phyloP scores from a whole-genome alignment of 1,140 invertebrate species.

The Notospermus geniculatus region DNA sequence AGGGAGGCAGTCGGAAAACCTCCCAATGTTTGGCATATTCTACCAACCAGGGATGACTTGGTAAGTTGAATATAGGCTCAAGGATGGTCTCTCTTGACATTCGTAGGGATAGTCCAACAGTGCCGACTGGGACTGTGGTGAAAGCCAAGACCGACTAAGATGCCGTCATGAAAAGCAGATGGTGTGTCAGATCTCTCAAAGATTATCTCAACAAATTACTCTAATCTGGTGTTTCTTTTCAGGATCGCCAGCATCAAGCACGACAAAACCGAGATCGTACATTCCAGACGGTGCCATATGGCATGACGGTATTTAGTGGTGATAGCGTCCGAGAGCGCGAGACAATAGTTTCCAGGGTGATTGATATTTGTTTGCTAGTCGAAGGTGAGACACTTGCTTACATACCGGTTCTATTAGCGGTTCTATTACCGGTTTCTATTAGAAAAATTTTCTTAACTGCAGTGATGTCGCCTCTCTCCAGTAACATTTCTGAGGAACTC shows the following conservation, averaged over 20 bases:
- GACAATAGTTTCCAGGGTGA: slow-evolving; percentile 41
- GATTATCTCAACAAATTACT: neutral
- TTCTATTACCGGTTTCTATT: too few relatives aligned
- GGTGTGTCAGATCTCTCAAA: neutral
- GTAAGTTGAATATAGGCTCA: slow-evolving; percentile 12
- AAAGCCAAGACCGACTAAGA: too few relatives aligned
- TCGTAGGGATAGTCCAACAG: neutral
- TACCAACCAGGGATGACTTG: slow-evolving; percentile 32
- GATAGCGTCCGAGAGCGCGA: slow-evolving; percentile 50
- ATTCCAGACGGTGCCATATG: slow-evolving; percentile 45
- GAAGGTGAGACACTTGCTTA: too few relatives aligned
- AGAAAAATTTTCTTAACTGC: too few relatives aligned
- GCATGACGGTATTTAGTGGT: slow-evolving; percentile 51
- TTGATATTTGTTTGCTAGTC: slow-evolving; percentile 53
- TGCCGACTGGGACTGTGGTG: neutral
- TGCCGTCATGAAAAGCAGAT: neutral
- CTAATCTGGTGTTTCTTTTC: neutral
- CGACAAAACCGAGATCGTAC: slow-evolving; percentile 46
- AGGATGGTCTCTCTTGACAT: too few relatives aligned
- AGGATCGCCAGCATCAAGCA: slow-evolving; percentile 32
- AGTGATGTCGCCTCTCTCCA: too few relatives aligned
- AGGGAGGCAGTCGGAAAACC: slow-evolving; percentile 12
- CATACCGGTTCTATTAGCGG: too few relatives aligned
- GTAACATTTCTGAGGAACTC: too few relatives aligned
- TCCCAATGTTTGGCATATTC: slow-evolving; percentile 33